Conservation (phyloP, 2,113 vertebrate genomes). For the Cepphus grylle region DNA sequence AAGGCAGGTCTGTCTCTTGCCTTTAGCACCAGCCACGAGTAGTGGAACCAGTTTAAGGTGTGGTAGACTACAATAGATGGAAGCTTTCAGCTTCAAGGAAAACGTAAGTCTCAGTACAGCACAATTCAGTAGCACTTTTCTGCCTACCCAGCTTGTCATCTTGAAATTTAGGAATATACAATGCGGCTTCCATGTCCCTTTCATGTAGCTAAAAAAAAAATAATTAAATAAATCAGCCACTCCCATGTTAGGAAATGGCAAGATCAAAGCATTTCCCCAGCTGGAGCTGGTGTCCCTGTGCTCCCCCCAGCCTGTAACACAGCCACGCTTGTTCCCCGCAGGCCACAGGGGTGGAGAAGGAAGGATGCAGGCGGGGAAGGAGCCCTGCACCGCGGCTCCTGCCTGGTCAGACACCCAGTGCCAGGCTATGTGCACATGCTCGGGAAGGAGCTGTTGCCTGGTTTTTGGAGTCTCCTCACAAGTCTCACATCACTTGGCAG, state of each 20-base stretch:
- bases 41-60: conserved; percentile 34
- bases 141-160: background rate
- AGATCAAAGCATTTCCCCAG: conserved; percentile 1
- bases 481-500: background rate
- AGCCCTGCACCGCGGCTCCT: background rate
- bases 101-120: background rate
- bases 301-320: background rate
- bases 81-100: background rate
- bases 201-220: background rate
- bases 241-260: background rate
- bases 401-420: background rate
- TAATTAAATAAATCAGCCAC: background rate
- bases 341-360: fast-evolving
- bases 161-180: background rate
- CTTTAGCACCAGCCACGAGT: background rate
- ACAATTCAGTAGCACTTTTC: background rate
- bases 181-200: background rate
- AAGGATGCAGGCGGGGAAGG: background rate
- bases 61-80: background rate
- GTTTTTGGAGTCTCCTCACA: background rate
- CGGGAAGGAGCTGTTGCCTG: background rate
- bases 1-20: background rate
- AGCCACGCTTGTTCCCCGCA: background rate
- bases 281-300: background rate
- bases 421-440: fast-evolving